Conservation (phyloP, 2,888 invertebrate species). For the Rhodophaea formosa region DNA sequence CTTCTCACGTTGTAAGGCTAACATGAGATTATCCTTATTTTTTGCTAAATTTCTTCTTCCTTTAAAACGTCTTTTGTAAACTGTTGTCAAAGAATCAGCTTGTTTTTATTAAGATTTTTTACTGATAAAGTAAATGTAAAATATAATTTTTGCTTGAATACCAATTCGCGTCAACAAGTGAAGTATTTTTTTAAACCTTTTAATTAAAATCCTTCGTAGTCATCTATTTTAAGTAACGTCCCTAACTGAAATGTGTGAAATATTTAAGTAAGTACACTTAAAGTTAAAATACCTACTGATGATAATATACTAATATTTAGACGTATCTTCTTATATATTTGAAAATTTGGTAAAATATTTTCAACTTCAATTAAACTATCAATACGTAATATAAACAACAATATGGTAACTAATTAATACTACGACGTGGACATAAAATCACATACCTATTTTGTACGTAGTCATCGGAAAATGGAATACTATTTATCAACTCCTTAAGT, state of each 20-base stretch:
- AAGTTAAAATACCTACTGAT: background rate
- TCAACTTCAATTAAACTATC: slow-evolving; percentile 8
- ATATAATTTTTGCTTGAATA: too few species aligned
- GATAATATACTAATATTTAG: background rate
- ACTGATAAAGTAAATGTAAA: too few species aligned
- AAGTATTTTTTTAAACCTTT: too few species aligned
- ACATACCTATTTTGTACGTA: slow-evolving; percentile 45
- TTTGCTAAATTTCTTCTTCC: too few species aligned
- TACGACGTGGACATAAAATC: slow-evolving; percentile 32
- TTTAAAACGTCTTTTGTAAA: too few species aligned
- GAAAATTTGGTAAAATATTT: slow-evolving; percentile 14
- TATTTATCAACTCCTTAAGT: background rate
- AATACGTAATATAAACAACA: slow-evolving; percentile 19
- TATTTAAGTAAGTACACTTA: background rate
- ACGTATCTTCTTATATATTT: slow-evolving; percentile 1
- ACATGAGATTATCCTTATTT: too few species aligned
- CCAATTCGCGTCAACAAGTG: too few species aligned
- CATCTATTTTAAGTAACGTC: too few species aligned
- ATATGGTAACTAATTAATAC: slow-evolving; percentile 54
- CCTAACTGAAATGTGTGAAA: too few species aligned
- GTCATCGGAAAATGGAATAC: slow-evolving; percentile 1
- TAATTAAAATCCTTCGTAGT: too few species aligned
- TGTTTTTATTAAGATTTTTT: background rate
- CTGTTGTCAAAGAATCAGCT: too few species aligned
- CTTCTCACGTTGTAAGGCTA: too few species aligned